Evolutionary conservation across 2,888 invertebrate species (phyloP), one percentile per base, ranked within the genome.

Genomic region (Arge pagana): DNA sequence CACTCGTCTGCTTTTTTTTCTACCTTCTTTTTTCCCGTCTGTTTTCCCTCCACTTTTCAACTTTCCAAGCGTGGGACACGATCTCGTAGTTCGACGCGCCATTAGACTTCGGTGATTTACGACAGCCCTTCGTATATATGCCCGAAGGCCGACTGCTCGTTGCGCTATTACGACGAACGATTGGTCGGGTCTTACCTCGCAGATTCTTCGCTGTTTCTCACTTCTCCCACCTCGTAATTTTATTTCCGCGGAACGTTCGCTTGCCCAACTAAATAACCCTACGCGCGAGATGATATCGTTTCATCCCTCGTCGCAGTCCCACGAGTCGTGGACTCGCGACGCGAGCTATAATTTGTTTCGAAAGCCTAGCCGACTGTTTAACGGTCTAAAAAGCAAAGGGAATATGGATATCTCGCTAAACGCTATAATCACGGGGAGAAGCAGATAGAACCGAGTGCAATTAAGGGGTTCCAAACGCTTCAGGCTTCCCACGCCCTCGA

Each of bases 401-500:
- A 57, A 57, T 52, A 53, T 48, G 51, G 33, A 55, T 52, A 52
- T 55, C 50, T 49, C 52, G 21, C 54, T 56, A 55, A 61, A 55
- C 33, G 56, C 57, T 54, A 56, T 59, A 61, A 59, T 59, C 52
- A 55, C 48, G 8, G 11, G n/a, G 8, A 33, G 45, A 45, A 33
- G 13, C 8, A 31, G 52, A 48, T 45, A 37, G 63, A 61, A 62
- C 62, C 61, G 54, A 48, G 56, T 51, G 64, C 61, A 73, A 74
- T 73, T 72, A 65, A 53, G 64, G 67, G 66, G 65, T 58, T 53
- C 59, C 58, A 59, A 53, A 61, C 67, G 63, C 62, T 62, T 54
- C 33, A 15, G 40, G 52, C 56, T 61, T 60, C 61, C 59, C 61
- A 60, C 61, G 59, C 59, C 53, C 48, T 36, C 37, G 45, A 45